These are phyloP conservation scores for Agrotis exclamationis DNA, from an alignment of 2,888 invertebrate genomes.

Conservation along the genomic window DNA sequence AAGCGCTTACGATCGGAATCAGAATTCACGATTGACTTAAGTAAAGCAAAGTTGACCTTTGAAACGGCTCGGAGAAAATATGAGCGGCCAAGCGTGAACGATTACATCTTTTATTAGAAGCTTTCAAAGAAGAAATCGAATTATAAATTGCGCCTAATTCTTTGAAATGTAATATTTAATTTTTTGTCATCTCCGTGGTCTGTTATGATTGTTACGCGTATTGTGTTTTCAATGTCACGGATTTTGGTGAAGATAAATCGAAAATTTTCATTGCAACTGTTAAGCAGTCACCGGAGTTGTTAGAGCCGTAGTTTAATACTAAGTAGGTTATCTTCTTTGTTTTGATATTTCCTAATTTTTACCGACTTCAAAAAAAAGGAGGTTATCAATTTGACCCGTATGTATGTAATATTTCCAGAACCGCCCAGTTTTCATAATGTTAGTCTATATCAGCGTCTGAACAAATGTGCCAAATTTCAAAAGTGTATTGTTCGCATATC, in stretches of 20 bases:
- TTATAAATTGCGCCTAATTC: slow-evolving; percentile 5
- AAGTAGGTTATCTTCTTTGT: background rate
- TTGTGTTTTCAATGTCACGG: background rate
- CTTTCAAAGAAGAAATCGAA: slow-evolving; percentile 38
- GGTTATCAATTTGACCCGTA: too few species aligned
- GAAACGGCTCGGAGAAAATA: slow-evolving; percentile 32
- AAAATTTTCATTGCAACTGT: too few species aligned
- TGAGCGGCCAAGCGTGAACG: slow-evolving; percentile 50
- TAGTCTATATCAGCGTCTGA: too few species aligned
- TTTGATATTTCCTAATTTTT: too few species aligned
- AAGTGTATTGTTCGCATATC: too few species aligned
- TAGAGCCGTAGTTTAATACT: too few species aligned
- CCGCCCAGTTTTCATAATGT: too few species aligned
- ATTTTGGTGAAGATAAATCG: background rate
- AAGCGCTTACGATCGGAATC: slow-evolving; percentile 45
- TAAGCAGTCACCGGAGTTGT: too few species aligned
- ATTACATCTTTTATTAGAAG: slow-evolving; percentile 54
- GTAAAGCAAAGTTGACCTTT: slow-evolving; percentile 49
- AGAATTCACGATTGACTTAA: slow-evolving; percentile 52
- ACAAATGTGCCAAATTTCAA: too few species aligned
- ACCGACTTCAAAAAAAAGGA: too few species aligned
- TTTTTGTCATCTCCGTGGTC: background rate
- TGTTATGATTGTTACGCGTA: background rate
- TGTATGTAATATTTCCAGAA: too few species aligned
- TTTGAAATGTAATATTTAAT: background rate